Base-by-base conservation (phyloP, 2,888 invertebrate genomes). In the Epistrophe eligans region DNA sequence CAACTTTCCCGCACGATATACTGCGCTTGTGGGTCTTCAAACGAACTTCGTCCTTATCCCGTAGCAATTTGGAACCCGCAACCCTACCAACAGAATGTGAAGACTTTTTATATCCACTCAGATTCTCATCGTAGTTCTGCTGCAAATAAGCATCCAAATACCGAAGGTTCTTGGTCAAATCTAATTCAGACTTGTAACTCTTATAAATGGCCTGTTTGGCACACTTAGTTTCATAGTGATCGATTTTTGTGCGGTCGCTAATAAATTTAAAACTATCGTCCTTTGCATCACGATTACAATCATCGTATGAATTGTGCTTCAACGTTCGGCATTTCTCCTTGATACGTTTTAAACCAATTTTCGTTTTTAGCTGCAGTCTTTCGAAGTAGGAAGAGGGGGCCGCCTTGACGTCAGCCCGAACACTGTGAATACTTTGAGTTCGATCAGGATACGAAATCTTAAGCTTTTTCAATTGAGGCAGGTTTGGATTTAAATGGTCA, bases 171-270 rank as follows among this genome's bases (percentile, higher is more conserved):
- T 92, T 92, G 48, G 93, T 92, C 7, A 93, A 89, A 89, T 93
- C 93, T 52, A 93, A 90, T 88, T 93, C 93, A 1, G 93, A 93
- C 77, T 93, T 93, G 88, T 93, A 93, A 88, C 93, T 93, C 89
- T 93, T 93, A 80, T 93, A 93, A 58, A 92, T 89, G 17, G 91
- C 90, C 77, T 90, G 91, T 13, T 91, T 91, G 43, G 66, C 83
- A 52, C 92, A 91, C 5, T 91, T 90, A 0, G 91, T 91, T 79
- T 92, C 92, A 71, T 92, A 92, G 88, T 89, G 91, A 70, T 90
- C 91, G 74, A 92, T 92, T 81, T 92, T 90, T 4, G 91, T 91
- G 0, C 90, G 91, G 76, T 92, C 92, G 80, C 91, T 91, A 13
- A 92, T 92, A 64, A 92, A 92, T 43, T 92, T 91, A 80, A 92